A percentile compares a stretch with the other conserved stretches of the same genome.
These are phyloP conservation scores for Drosophila auraria DNA, from an alignment of 1,140 invertebrate species.

Conservation along the genomic window DNA sequence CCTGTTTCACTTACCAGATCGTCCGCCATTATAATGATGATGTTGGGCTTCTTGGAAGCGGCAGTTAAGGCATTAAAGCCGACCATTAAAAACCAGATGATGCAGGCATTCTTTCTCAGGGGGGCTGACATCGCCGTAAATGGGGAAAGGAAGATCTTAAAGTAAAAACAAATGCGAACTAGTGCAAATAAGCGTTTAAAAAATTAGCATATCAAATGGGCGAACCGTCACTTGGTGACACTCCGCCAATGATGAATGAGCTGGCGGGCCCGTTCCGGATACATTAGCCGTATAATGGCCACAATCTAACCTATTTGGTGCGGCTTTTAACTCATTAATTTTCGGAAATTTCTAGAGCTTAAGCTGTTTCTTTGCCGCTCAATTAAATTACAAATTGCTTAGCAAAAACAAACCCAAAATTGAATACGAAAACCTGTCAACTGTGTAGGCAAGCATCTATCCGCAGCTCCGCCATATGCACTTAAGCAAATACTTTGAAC, in stretches of 20 bases:
- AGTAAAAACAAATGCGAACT: conserved; percentile 25
- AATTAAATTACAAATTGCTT: conserved; percentile 20
- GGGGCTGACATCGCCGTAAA: conserved; percentile 26
- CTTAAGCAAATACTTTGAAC: conserved; percentile 34
- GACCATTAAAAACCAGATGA: conserved; percentile 17
- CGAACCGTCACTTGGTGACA: conserved; percentile 16
- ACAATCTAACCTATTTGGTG: conserved; percentile 1
- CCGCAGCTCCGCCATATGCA: conserved; percentile 5
- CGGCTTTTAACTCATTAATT: conserved; percentile 10
- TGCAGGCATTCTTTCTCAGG: conserved; percentile 11
- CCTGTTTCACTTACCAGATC: conserved; percentile 86
- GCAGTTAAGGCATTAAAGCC: conserved; percentile 1
- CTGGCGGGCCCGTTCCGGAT: conserved; percentile 25
- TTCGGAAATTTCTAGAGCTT: conserved; percentile 25
- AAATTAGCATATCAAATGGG: conserved; percentile 41
- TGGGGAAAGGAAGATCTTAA: conserved; percentile 13
- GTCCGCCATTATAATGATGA: conserved; percentile 87
- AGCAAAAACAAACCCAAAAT: neutral
- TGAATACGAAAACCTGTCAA: conserved; percentile 3
- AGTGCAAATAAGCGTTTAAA: conserved; percentile 19
- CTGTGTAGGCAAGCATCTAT: conserved; percentile 9
- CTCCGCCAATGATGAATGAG: conserved; percentile 33
- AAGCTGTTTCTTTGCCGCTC: neutral
- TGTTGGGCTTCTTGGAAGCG: conserved; percentile 84
- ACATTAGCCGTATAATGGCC: conserved; percentile 18